Evolutionary conservation across 92 coral and sea anemone genomes (phyloP), one percentile per base, ranked within the genome.

Genomic region (Zoanthus gigantus): DNA sequence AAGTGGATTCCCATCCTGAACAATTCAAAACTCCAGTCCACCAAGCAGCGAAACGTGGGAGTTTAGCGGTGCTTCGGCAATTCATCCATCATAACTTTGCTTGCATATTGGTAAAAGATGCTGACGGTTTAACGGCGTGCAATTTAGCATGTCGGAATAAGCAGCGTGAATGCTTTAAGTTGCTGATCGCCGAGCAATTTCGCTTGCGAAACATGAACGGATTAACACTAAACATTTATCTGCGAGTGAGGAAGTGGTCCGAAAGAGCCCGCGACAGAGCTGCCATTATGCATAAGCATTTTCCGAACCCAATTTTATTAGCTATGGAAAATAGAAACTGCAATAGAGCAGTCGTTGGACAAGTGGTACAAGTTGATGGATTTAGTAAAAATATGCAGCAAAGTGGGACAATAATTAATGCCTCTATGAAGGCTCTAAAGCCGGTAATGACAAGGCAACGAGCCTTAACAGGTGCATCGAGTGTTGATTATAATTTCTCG

Each of bases 171-270:
- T 97, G 99, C 79, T 97, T 97, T 57, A 97, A 95, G 87, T 90
- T 97, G 30, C 92, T 97, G 8, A 90, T 97, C 32, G 96, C 99
- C 47, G 98, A 97, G 69, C 98, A 97, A 83, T 95, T 97, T 86
- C 95, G 98, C 73, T 88, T 94, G 47, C 96, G 97, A 77, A 95
- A 91, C n/a, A 94, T 92, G 45, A 91, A 86, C 18, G 97, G 96
- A 13, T 84, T 97, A 58, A 94, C 96, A 29, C 76, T 95, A 2
- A 91, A 94, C 32, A 88, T 97, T 50, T 97, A 97, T 69, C 87
- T 93, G 88, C 94, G 95, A 56, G 96, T 97, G n/a, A 90, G 98
- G 48, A 97, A 95, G 71, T 97, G 99, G 99, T 94, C 96, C 67
- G 99, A 97, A 57, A 88, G 99, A 47, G 98, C 99, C 6, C 83